Percentiles rank a stretch among this genome's conserved stretches.
These are phyloP conservation scores for Acrocephalus kingi DNA, from an alignment of 2,113 vertebrate genomes.

Conservation along the genomic window DNA sequence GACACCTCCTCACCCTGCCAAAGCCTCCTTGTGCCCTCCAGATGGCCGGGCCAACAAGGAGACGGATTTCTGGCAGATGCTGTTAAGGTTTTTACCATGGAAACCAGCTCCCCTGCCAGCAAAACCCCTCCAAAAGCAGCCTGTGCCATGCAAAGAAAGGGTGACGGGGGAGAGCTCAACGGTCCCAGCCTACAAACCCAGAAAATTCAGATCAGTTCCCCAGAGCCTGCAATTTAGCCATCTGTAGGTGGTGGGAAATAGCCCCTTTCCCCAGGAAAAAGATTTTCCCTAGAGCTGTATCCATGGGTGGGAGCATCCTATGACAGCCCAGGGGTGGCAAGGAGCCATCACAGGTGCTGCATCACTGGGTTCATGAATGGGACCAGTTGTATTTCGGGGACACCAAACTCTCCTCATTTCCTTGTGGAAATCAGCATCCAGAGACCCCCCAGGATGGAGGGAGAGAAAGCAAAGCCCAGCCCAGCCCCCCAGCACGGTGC, in stretches of 20 bases:
- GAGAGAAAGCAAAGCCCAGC: not conserved
- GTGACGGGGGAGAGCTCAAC: fast-evolving
- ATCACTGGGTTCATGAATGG: fast-evolving
- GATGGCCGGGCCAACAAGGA: not conserved
- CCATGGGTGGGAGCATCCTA: not conserved
- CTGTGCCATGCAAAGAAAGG: not conserved
- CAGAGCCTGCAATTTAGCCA: fast-evolving
- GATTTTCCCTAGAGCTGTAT: not conserved
- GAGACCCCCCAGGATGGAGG: not conserved
- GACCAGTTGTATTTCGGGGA: not conserved
- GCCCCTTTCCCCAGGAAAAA: not conserved
- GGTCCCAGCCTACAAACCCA: not conserved
- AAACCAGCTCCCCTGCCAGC: not conserved
- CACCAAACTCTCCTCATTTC: not conserved
- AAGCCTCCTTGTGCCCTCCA: not conserved
- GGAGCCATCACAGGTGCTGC: not conserved
- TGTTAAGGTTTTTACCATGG: constrained; percentile 31
- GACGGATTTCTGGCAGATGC: constrained; percentile 21
- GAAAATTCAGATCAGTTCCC: not conserved
- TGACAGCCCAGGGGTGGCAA: not conserved
- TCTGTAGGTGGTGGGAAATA: fast-evolving
- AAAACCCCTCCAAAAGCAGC: constrained; percentile 1
- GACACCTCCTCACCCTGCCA: not conserved
- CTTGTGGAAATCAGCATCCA: not conserved
- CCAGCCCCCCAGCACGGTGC: fast-evolving